These are phyloP conservation scores for Chloebia gouldiae DNA, from an alignment of 2,113 vertebrate species.

Conservation along the genomic window DNA sequence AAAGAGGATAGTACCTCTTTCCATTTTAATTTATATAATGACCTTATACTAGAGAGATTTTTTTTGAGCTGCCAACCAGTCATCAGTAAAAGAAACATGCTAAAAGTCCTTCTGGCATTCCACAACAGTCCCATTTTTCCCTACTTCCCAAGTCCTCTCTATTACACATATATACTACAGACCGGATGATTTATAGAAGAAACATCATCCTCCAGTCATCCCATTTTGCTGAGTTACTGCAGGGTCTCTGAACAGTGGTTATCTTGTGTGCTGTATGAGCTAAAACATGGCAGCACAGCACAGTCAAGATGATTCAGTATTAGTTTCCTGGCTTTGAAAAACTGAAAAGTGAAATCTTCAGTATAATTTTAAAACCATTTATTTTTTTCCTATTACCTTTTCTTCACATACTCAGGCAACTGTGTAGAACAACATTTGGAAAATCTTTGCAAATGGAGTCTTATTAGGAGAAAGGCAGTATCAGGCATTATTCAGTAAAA, in stretches of 20 bases:
- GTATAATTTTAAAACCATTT: neutral
- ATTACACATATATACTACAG: neutral
- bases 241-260: slow-evolving; percentile 6
- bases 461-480: neutral
- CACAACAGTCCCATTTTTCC: neutral
- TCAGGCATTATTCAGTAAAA: neutral
- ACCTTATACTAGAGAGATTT: neutral
- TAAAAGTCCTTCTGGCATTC: neutral
- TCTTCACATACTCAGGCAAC: neutral
- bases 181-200: slow-evolving; percentile 34
- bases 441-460: slow-evolving; percentile 8
- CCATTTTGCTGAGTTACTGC: slow-evolving; percentile 31
- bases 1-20: slow-evolving; percentile 44
- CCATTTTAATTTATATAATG: slow-evolving; percentile 29
- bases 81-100: neutral
- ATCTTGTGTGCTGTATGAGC: neutral
- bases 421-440: neutral
- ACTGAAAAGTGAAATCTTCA: neutral
- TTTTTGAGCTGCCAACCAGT: neutral
- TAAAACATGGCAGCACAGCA: neutral
- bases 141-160: neutral
- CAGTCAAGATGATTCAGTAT: slow-evolving; percentile 17
- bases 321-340: slow-evolving; percentile 28
- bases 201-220: neutral
- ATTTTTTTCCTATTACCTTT: slow-evolving; percentile 20